Base-by-base conservation (phyloP, 1,140 invertebrate species). In the Arion vulgaris region DNA sequence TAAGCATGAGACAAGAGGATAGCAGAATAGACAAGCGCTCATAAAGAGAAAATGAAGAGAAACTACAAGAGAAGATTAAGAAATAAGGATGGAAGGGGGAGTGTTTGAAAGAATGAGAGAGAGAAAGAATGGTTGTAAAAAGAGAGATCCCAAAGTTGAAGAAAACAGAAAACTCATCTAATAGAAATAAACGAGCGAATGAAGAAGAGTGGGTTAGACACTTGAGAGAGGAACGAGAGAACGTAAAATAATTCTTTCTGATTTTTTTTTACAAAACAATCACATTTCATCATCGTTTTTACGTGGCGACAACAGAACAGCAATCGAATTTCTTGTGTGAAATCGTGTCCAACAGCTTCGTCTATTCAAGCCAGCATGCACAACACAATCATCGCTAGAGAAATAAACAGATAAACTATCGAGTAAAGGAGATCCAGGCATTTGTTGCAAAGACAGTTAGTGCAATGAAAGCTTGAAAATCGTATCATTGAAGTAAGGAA, bases 271-370 rank as follows among this genome's bases (percentile, higher is more conserved):
- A 19, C 28, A 41, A 39, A 72, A 72, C 71, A 72, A 72, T 72
- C 38, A 72, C 39, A 72, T 72, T 72, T 72, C 38, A 72, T 72
- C 62, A 66, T 32, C 51, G 9, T 72, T 72, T 72, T 72, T 9
- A 72, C 0, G 36, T 45, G 1, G 71, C 41, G n/a, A 72, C 71
- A 72, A 39, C 71, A 41, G 71, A 13, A 23, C 39, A 41, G 71
- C 71, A 41, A 72, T 72, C 23, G 39, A 19, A 72, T 72, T 72
- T 72, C 71, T 72, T 45, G 36, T 45, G 36, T 28, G 71, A 41
- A 19, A 41, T 41, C n/a, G 71, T 72, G 71, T 41, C 41, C 71
- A 72, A n/a, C 36, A n/a, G 23, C 23, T 39, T 72, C 71, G 23
- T 26, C 41, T n/a, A 45, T 41, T 26, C 1, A 23, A 39, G 11